These are phyloP conservation scores for Melanotaenia boesemani DNA, from an alignment of 2,797 vertebrate species.

Conservation along the genomic window DNA sequence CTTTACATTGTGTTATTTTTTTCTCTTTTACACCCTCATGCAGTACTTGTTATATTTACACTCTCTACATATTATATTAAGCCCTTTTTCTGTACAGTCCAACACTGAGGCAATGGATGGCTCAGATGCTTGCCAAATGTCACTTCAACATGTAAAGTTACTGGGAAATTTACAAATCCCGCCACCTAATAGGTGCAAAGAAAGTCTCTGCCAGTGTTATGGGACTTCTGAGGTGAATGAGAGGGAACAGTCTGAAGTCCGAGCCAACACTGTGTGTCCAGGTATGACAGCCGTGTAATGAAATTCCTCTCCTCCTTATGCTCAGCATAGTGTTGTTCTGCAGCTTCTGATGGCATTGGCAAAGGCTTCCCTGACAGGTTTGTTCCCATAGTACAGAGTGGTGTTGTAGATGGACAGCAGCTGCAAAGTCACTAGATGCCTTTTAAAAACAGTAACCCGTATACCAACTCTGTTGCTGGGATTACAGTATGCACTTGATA, in stretches of 20 bases:
- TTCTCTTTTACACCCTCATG: neutral
- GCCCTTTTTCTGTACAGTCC: neutral
- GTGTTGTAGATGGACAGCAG: neutral
- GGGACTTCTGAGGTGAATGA: conserved; percentile 33
- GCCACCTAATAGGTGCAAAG: neutral
- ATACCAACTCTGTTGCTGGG: neutral
- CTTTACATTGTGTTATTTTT: neutral
- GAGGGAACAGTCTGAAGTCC: conserved; percentile 40
- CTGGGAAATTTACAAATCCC: neutral
- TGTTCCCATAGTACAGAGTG: neutral
- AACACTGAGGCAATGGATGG: neutral
- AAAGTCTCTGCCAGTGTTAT: conserved; percentile 27
- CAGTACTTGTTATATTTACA: neutral
- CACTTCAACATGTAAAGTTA: neutral
- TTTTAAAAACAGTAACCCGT: neutral
- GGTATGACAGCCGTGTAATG: conserved; percentile 62
- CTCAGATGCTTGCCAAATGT: neutral
- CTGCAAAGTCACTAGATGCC: conserved; percentile 2
- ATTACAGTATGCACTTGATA: neutral
- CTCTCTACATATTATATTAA: too few relatives aligned
- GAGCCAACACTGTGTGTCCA: conserved; percentile 25
- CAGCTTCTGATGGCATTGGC: conserved; percentile 36
- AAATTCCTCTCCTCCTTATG: conserved; percentile 54
- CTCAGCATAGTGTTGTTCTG: conserved; percentile 28
- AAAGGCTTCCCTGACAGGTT: conserved; percentile 21